Evolutionary conservation across 2,888 invertebrate genomes (phyloP).

Genomic region (Aleiodes testaceus): DNA sequence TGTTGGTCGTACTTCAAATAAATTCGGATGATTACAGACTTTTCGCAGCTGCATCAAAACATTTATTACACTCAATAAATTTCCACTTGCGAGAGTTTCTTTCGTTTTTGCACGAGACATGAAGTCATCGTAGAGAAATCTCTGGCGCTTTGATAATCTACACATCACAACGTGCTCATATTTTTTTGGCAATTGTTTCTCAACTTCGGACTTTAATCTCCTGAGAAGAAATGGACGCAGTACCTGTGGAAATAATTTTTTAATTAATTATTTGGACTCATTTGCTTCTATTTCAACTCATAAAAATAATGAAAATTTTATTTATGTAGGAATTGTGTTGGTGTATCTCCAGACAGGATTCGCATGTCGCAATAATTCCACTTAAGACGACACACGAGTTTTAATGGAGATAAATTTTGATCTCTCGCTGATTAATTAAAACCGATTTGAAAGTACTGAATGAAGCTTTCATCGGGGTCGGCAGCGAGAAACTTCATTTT

Average conservation of each 20-base stretch:
- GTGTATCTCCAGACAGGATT: slow-evolving; percentile 70
- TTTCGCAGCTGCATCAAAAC: slow-evolving; percentile 97
- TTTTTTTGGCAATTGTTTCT: slow-evolving; percentile 97
- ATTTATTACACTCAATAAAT: slow-evolving; percentile 95
- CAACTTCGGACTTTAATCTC: slow-evolving; percentile 94
- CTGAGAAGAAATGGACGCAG: slow-evolving; percentile 94
- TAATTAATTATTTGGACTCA: slow-evolving; percentile 26
- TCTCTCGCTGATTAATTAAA: slow-evolving; percentile 63
- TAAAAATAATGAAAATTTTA: no score
- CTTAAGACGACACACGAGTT: slow-evolving; percentile 66
- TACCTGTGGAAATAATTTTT: slow-evolving; percentile 75
- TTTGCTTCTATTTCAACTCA: slow-evolving; percentile 4
- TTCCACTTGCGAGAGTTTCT: slow-evolving; percentile 94
- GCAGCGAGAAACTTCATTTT: slow-evolving; percentile 59
- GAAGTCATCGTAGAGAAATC: slow-evolving; percentile 98
- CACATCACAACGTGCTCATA: slow-evolving; percentile 97
- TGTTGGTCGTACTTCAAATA: slow-evolving; percentile 97
- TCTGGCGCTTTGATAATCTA: slow-evolving; percentile 94
- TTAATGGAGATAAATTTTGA: slow-evolving; percentile 64
- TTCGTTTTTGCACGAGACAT: slow-evolving; percentile 97
- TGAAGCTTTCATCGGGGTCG: slow-evolving; percentile 60
- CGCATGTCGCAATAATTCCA: slow-evolving; percentile 63
- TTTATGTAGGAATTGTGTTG: background rate
- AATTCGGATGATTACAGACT: slow-evolving; percentile 98
- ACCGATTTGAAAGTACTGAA: slow-evolving; percentile 54